These are phyloP conservation scores for Atherinomorus stipes DNA, from an alignment of 2,113 vertebrate genomes.

Conservation along the genomic window DNA sequence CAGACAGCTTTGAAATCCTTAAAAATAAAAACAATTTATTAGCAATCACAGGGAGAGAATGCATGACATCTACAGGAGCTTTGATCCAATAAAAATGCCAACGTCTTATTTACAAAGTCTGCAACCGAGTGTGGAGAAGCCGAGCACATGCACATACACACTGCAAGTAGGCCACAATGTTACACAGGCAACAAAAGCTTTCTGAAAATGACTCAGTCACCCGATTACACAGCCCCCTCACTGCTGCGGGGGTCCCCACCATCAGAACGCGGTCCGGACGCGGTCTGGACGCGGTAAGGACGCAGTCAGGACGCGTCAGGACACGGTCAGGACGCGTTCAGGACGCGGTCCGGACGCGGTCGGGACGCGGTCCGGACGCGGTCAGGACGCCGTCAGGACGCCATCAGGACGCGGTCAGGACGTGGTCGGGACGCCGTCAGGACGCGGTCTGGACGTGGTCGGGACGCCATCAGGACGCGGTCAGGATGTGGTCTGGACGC, in stretches of 20 bases:
- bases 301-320: too few relatives aligned
- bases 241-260: constrained; percentile 68
- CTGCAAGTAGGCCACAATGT: constrained; percentile 71
- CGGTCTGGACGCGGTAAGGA: too few relatives aligned
- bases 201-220: constrained; percentile 47
- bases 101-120: constrained; percentile 80
- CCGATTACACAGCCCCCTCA: constrained; percentile 57
- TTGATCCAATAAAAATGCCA: constrained; percentile 74
- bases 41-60: constrained; percentile 75
- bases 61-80: constrained; percentile 71
- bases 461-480: too few relatives aligned
- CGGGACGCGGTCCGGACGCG: too few relatives aligned
- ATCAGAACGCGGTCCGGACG: too few relatives aligned
- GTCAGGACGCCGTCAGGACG: too few relatives aligned
- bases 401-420: too few relatives aligned
- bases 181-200: constrained; percentile 74
- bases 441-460: too few relatives aligned
- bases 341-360: too few relatives aligned
- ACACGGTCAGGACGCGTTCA: too few relatives aligned
- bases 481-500: too few relatives aligned
- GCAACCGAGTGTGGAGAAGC: constrained; percentile 70
- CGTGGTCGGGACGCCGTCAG: too few relatives aligned
- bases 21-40: constrained; percentile 81
- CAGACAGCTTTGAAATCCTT: constrained; percentile 29
- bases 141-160: constrained; percentile 78